Conservation (phyloP, 2,888 invertebrate genomes). For the Tetragonula carbonaria region DNA sequence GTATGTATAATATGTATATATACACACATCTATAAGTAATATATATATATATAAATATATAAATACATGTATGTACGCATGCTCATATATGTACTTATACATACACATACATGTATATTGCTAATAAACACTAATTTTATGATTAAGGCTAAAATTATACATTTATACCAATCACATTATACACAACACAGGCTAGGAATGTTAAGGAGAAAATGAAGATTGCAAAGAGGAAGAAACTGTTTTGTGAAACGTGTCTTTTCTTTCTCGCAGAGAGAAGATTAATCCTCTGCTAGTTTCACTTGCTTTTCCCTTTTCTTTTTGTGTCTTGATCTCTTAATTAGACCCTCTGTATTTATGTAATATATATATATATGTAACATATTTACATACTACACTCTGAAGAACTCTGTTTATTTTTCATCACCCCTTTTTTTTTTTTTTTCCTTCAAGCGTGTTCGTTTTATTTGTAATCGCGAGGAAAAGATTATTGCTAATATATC, state of each 20-base stretch:
- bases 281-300: not conserved
- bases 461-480: slow-evolving; percentile 14
- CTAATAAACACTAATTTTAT: slow-evolving; percentile 68
- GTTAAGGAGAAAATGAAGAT: slow-evolving; percentile 40
- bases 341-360: slow-evolving; percentile 15
- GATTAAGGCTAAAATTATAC: slow-evolving; percentile 55
- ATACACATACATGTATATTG: slow-evolving; percentile 11
- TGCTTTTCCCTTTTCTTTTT: not conserved
- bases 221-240: slow-evolving; percentile 1
- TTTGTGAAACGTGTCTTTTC: slow-evolving; percentile 15
- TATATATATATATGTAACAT: not conserved
- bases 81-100: slow-evolving; percentile 9
- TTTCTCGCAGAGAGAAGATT: slow-evolving; percentile 8
- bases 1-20: slow-evolving; percentile 11
- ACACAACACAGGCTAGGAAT: slow-evolving; percentile 43
- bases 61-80: not conserved
- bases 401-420: no score
- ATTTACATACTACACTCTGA: slow-evolving; percentile 1
- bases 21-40: no score
- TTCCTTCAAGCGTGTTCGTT: not conserved
- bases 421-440: not conserved
- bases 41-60: slow-evolving; percentile 3
- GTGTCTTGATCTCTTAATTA: slow-evolving; percentile 7
- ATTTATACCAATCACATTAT: not conserved
- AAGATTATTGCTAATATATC: slow-evolving; percentile 1